A percentile compares a stretch with the other conserved stretches of the same genome.
phyloP scores from a whole-genome alignment of 2,888 invertebrate genomes.

The Agrilus cyanescens region DNA sequence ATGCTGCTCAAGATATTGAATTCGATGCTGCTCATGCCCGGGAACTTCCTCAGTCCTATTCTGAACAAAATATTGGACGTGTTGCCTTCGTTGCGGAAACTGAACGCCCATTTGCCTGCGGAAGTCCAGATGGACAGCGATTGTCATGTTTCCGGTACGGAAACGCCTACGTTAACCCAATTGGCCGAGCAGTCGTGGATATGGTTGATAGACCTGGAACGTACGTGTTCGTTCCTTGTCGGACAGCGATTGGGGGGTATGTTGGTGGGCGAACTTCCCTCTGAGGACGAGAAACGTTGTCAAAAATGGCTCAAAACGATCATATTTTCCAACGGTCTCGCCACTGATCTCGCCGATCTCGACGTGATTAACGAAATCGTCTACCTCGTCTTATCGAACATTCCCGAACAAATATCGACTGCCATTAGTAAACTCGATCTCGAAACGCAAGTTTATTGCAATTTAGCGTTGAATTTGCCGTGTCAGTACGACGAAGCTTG shows the following conservation, averaged over 20 bases:
- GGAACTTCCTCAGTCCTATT: slow-evolving; percentile 30
- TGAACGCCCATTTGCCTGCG: slow-evolving; percentile 33
- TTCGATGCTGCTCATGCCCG: slow-evolving; percentile 42
- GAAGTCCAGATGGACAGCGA: slow-evolving; percentile 28
- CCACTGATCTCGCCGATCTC: slow-evolving; percentile 18
- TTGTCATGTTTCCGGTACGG: slow-evolving; percentile 30
- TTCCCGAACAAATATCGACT: slow-evolving; percentile 14
- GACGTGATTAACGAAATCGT: slow-evolving; percentile 18
- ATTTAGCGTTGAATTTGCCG: slow-evolving; percentile 27
- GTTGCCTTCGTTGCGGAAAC: slow-evolving; percentile 32
- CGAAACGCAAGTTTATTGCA: slow-evolving; percentile 23
- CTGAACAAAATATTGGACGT: slow-evolving; percentile 32
- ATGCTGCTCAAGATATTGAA: slow-evolving; percentile 46
- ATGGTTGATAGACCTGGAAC: slow-evolving; percentile 49
- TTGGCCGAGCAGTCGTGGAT: slow-evolving; percentile 38
- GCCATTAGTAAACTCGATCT: slow-evolving; percentile 13
- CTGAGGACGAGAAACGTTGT: slow-evolving; percentile 34
- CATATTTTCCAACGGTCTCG: slow-evolving; percentile 31
- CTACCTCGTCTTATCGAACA: slow-evolving; percentile 14
- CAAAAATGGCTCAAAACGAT: slow-evolving; percentile 37
- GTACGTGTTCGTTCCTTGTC: slow-evolving; percentile 46
- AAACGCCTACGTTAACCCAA: slow-evolving; percentile 39
- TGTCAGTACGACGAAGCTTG: slow-evolving; percentile 31
- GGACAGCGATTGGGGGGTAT: slow-evolving; percentile 47
- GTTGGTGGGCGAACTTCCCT: slow-evolving; percentile 38